Percentiles rank a stretch among this genome's conserved stretches.
Conservation (phyloP, 2,113 vertebrate species). For the Gobio gobio region DNA sequence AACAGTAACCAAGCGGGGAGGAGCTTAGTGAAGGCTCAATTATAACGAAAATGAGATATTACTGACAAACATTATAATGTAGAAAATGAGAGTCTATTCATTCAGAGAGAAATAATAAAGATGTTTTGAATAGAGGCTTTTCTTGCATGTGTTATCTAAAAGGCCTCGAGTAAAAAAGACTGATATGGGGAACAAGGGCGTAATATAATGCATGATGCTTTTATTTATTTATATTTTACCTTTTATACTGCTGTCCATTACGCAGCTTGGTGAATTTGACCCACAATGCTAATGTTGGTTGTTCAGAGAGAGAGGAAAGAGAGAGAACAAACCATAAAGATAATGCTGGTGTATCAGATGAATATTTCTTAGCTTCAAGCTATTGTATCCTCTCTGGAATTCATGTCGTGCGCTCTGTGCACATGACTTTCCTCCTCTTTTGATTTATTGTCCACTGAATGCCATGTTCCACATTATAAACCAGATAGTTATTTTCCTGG, state of each 20-base stretch:
- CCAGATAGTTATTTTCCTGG: not conserved
- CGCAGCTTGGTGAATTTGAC: not conserved
- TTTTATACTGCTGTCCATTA: slow-evolving; percentile 23
- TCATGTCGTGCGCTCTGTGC: slow-evolving; percentile 12
- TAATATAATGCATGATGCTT: not conserved
- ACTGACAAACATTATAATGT: slow-evolving; percentile 38
- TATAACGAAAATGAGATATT: slow-evolving; percentile 45
- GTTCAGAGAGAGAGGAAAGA: not conserved
- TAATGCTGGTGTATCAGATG: not conserved
- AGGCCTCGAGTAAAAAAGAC: not conserved
- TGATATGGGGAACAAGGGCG: not conserved
- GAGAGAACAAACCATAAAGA: not conserved
- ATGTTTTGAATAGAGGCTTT: slow-evolving; percentile 9
- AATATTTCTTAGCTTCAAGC: slow-evolving; percentile 26
- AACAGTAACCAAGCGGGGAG: not conserved
- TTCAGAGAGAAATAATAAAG: slow-evolving; percentile 19
- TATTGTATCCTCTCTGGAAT: slow-evolving; percentile 8
- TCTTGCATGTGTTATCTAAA: slow-evolving; percentile 2
- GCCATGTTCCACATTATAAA: slow-evolving; percentile 11
- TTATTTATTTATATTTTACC: not conserved
- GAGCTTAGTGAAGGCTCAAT: slow-evolving; percentile 47
- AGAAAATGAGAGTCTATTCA: slow-evolving; percentile 30
- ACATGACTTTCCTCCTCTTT: not conserved
- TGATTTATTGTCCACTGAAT: slow-evolving; percentile 12
- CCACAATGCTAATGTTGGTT: not conserved